Conservation (phyloP, 2,888 invertebrate genomes). For the Caenorhabditis sp. region DNA sequence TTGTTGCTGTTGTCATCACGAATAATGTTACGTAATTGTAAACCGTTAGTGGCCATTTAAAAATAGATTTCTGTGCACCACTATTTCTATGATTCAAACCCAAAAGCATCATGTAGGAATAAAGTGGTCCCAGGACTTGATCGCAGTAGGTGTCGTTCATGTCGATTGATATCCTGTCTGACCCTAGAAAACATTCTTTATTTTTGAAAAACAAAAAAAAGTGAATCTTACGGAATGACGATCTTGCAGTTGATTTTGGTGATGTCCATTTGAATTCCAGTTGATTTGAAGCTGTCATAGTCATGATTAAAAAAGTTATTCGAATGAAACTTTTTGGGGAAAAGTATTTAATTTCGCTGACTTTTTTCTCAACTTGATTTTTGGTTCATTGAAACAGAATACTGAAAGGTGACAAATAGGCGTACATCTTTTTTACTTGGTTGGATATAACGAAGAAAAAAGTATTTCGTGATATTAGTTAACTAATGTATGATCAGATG, state of each 20-base stretch:
- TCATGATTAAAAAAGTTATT: conserved; percentile 24
- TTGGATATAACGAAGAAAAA: background rate
- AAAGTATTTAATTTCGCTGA: conserved; percentile 1
- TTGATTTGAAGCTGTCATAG: conserved; percentile 39
- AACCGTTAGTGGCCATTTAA: conserved; percentile 42
- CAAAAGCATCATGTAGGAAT: conserved; percentile 52
- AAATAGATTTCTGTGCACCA: conserved; percentile 33
- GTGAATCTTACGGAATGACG: conserved; percentile 19
- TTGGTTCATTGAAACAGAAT: background rate
- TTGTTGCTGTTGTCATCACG: conserved; percentile 46
- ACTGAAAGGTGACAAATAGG: background rate
- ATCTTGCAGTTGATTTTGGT: conserved; percentile 29
- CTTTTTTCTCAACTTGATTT: background rate
- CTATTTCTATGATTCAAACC: conserved; percentile 50
- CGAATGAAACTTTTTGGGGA: background rate
- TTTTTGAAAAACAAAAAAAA: background rate
- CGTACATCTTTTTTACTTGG: background rate
- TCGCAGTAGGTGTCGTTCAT: conserved; percentile 53
- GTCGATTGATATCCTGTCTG: conserved; percentile 35
- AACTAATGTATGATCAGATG: no score
- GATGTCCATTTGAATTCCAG: conserved; percentile 46
- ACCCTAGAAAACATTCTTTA: background rate
- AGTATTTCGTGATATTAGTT: background rate
- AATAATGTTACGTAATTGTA: conserved; percentile 47
- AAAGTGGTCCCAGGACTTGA: conserved; percentile 51